Percentiles rank a stretch among this genome's conserved stretches.
Evolutionary conservation across 2,888 invertebrate species (phyloP).

Genomic region (Bombylius discolor): DNA sequence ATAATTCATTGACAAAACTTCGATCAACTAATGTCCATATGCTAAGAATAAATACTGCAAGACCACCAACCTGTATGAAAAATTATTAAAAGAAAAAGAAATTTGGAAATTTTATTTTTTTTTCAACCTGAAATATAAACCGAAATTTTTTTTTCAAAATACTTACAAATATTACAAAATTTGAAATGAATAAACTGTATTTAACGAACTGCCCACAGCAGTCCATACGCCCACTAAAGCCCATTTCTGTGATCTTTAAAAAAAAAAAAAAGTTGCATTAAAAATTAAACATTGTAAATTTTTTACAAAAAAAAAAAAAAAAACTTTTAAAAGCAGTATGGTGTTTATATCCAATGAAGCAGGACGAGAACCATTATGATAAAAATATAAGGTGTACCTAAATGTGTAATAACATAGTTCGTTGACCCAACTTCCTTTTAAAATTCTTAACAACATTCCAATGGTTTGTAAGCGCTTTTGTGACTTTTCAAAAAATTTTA

Average conservation of each 20-base stretch:
- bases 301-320: too few relatives aligned
- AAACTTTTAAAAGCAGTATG: too few relatives aligned
- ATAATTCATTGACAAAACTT: slow-evolving; percentile 68
- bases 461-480: too few relatives aligned
- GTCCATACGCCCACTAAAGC: slow-evolving; percentile 70
- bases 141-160: not conserved
- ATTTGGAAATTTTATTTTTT: not conserved
- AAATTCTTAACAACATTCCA: too few relatives aligned
- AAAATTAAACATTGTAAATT: too few relatives aligned
- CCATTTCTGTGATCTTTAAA: slow-evolving; percentile 40
- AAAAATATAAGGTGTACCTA: too few relatives aligned
- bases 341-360: too few relatives aligned
- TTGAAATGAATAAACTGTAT: slow-evolving; percentile 69
- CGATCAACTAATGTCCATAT: slow-evolving; percentile 77
- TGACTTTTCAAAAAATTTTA: too few relatives aligned
- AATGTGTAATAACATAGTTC: too few relatives aligned
- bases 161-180: slow-evolving; percentile 79
- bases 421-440: too few relatives aligned
- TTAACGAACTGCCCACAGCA: slow-evolving; percentile 82
- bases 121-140: too few relatives aligned
- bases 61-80: slow-evolving; percentile 61
- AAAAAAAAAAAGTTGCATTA: slow-evolving; percentile 1
- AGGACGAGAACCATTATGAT: too few relatives aligned
- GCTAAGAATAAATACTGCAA: slow-evolving; percentile 62
- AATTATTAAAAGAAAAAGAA: not conserved